Conservation (phyloP, 2,797 vertebrate species). For the Platyrinchus mystaceus region DNA sequence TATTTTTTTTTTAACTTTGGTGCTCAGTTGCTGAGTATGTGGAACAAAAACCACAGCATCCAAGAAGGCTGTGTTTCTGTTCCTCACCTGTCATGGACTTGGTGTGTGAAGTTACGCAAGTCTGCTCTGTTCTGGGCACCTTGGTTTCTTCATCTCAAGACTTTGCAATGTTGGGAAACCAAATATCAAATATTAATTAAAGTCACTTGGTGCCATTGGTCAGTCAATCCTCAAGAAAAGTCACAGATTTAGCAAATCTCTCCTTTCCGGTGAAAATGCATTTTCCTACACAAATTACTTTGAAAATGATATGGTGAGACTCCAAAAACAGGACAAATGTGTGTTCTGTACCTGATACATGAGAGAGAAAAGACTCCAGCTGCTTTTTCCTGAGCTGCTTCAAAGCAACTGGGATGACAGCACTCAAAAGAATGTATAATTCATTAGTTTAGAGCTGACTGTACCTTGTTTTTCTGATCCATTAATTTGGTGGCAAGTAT, state of each 20-base stretch:
- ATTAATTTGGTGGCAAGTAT: neutral
- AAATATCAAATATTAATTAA: neutral
- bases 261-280: neutral
- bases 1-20: neutral
- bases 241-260: neutral
- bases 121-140: neutral
- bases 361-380: neutral
- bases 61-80: neutral
- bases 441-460: neutral
- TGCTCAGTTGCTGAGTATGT: neutral
- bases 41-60: neutral
- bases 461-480: neutral
- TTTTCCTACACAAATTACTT: neutral
- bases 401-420: neutral
- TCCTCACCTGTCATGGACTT: neutral
- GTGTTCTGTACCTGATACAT: neutral
- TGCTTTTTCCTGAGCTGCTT: neutral
- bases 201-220: fast-evolving
- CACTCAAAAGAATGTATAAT: neutral
- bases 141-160: neutral
- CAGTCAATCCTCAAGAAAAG: neutral
- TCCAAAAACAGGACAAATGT: neutral
- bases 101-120: neutral
- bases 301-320: neutral
- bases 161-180: neutral